These are phyloP conservation scores for Caenorhabditis sp. DNA, from an alignment of 2,888 invertebrate species.

Conservation along the genomic window DNA sequence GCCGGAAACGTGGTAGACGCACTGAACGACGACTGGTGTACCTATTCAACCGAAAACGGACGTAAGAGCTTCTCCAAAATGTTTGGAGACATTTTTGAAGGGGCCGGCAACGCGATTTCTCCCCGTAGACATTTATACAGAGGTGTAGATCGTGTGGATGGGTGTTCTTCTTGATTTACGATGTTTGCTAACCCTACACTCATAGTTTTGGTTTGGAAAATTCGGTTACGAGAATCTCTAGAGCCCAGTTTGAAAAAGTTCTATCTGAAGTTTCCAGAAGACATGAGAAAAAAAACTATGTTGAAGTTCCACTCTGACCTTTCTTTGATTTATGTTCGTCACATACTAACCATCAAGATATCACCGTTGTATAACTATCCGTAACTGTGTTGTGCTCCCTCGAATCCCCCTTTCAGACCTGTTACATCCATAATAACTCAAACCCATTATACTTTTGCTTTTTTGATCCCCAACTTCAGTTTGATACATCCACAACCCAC, in stretches of 20 bases:
- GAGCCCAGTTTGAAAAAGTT: no score
- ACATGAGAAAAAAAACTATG: no score
- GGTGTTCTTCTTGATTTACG: background rate
- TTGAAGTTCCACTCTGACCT: background rate
- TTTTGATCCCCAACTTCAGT: background rate
- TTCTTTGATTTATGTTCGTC: background rate
- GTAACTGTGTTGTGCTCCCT: conserved; percentile 15
- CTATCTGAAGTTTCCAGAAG: no score
- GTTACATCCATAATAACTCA: background rate
- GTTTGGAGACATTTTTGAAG: conserved; percentile 58
- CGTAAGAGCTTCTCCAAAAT: conserved; percentile 62
- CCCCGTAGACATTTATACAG: conserved; percentile 53
- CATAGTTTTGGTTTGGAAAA: background rate
- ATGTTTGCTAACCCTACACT: conserved; percentile 6
- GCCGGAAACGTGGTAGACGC: conserved; percentile 57
- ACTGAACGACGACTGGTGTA: conserved; percentile 55
- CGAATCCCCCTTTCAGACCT: background rate
- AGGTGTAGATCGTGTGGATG: conserved; percentile 46
- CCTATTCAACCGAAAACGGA: conserved; percentile 63
- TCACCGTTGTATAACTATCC: conserved; percentile 22
- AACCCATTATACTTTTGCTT: background rate
- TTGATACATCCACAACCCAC: conserved; percentile 25
- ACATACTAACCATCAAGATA: conserved; percentile 8
- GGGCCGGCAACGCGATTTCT: conserved; percentile 53
- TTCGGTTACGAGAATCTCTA: background rate